Conservation (phyloP, 2,888 invertebrate genomes). For the Abrostola triplasia region DNA sequence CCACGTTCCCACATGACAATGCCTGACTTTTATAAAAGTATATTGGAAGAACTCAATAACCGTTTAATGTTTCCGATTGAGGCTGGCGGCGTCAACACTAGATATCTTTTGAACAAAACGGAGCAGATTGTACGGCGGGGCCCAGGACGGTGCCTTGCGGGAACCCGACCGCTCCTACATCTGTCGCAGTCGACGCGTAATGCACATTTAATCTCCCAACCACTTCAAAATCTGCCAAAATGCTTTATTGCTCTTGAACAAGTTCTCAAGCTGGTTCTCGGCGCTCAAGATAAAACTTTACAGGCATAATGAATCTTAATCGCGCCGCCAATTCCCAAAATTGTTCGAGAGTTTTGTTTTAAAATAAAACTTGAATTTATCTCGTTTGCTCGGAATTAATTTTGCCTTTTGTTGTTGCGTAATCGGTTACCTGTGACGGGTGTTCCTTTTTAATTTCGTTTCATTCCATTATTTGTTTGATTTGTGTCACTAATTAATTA, state of each 20-base stretch:
- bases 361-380: constrained; percentile 83
- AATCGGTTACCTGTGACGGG: constrained; percentile 79
- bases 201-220: constrained; percentile 84
- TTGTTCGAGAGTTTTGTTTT: constrained; percentile 83
- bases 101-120: constrained; percentile 51
- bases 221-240: constrained; percentile 86
- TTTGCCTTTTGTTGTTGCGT: constrained; percentile 79
- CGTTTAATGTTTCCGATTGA: constrained; percentile 60
- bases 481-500: background rate
- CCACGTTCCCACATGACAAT: constrained; percentile 16
- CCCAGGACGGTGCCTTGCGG: constrained; percentile 55
- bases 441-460: constrained; percentile 68
- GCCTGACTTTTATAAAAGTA: constrained; percentile 40
- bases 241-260: constrained; percentile 86
- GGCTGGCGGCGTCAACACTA: constrained; percentile 49
- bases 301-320: constrained; percentile 87
- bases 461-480: constrained; percentile 55
- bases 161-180: constrained; percentile 61
- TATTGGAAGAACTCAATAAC: constrained; percentile 55
- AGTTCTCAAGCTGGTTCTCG: constrained; percentile 74
- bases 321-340: constrained; percentile 83
- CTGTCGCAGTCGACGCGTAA: constrained; percentile 79
- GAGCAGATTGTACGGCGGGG: constrained; percentile 51
- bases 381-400: constrained; percentile 78
- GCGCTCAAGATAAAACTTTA: constrained; percentile 85